Conservation (phyloP, 1,140 invertebrate genomes). For the Ceratina calcarata region DNA sequence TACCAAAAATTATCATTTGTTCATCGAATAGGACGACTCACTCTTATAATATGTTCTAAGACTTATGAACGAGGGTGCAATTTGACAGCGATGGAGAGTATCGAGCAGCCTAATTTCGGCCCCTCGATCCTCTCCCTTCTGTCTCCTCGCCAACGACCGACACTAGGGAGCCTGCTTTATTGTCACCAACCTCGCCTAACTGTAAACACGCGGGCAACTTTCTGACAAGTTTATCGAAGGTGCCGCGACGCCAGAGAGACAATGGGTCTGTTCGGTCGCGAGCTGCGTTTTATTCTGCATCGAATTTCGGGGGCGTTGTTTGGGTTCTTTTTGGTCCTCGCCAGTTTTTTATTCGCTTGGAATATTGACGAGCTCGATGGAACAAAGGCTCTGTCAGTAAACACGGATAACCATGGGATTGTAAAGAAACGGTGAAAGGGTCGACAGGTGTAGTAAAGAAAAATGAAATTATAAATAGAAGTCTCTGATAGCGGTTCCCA, state of each 20-base stretch:
- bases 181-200: not conserved
- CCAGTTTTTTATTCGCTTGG: not conserved
- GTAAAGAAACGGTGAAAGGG: too few relatives aligned
- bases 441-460: too few relatives aligned
- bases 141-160: too few relatives aligned
- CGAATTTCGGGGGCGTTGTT: not conserved
- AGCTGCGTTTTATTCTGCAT: not conserved
- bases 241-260: not conserved
- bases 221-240: conserved; percentile 37
- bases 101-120: conserved; percentile 39
- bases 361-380: not conserved
- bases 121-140: not conserved
- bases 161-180: conserved; percentile 7
- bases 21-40: too few relatives aligned
- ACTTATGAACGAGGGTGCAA: too few relatives aligned
- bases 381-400: not conserved
- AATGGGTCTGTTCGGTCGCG: not conserved
- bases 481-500: too few relatives aligned
- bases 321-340: not conserved
- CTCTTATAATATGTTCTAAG: too few relatives aligned
- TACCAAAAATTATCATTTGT: too few relatives aligned
- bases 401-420: too few relatives aligned
- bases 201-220: conserved; percentile 15
- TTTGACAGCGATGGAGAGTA: conserved; percentile 11
- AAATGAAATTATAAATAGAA: too few relatives aligned